A percentile compares a stretch with the other conserved stretches of the same genome.
Conservation (phyloP, 2,888 invertebrate genomes). For the Quadriops clusia region DNA sequence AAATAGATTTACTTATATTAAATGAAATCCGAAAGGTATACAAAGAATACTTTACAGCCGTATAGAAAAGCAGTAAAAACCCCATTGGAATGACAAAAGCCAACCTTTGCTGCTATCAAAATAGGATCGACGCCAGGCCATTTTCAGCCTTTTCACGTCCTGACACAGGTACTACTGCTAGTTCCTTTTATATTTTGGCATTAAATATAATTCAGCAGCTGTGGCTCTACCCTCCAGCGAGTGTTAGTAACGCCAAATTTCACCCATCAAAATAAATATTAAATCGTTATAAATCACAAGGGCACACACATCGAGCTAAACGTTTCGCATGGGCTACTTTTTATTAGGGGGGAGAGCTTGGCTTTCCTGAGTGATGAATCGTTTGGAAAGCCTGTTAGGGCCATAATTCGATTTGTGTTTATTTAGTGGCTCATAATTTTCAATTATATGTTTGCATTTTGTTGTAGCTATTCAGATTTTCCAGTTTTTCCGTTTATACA, state of each 20-base stretch:
- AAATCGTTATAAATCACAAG: slow-evolving; percentile 39
- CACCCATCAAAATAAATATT: slow-evolving; percentile 42
- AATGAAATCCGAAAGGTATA: slow-evolving; percentile 15
- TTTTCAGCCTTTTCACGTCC: slow-evolving; percentile 20
- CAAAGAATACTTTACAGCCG: slow-evolving; percentile 13
- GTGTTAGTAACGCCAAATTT: slow-evolving; percentile 40
- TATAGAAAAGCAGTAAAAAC: slow-evolving; percentile 33
- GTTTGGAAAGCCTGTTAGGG: slow-evolving; percentile 19
- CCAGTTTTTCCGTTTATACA: no score
- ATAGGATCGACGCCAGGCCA: slow-evolving; percentile 21
- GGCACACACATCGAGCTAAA: slow-evolving; percentile 20
- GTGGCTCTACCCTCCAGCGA: slow-evolving; percentile 30
- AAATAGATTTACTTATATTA: slow-evolving; percentile 16
- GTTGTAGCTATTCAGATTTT: no score
- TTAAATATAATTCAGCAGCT: slow-evolving; percentile 35
- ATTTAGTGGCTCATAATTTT: slow-evolving; percentile 21
- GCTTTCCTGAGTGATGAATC: slow-evolving; percentile 26
- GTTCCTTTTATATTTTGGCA: slow-evolving; percentile 24
- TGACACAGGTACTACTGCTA: slow-evolving; percentile 12
- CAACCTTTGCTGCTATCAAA: slow-evolving; percentile 21
- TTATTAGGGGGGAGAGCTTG: slow-evolving; percentile 19
- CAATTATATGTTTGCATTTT: slow-evolving; percentile 7
- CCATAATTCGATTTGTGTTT: slow-evolving; percentile 27
- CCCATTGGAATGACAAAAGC: slow-evolving; percentile 31
- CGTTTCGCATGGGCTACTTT: slow-evolving; percentile 24